phyloP scores from a whole-genome alignment of 1,140 invertebrate genomes.

The Adelges cooleyi region DNA sequence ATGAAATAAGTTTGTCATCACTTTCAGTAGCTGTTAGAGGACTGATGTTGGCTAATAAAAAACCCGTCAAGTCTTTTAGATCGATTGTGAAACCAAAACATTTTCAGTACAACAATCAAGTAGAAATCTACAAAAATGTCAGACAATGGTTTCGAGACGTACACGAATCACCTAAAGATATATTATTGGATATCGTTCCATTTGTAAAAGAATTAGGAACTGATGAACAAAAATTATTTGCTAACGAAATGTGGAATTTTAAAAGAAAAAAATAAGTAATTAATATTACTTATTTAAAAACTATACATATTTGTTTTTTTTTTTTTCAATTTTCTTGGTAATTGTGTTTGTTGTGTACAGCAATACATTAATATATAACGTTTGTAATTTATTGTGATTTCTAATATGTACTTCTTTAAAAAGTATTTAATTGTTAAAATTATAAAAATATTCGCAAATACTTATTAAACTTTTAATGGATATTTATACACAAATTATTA shows the following conservation, averaged over 20 bases:
- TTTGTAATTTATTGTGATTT: too few species aligned
- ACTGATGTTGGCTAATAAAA: constrained; percentile 55
- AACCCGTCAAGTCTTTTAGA: constrained; percentile 38
- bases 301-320: too few species aligned
- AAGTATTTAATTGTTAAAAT: too few species aligned
- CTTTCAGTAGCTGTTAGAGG: constrained; percentile 50
- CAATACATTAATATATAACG: too few species aligned
- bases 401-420: too few species aligned
- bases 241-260: constrained; percentile 1
- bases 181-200: constrained; percentile 17
- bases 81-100: constrained; percentile 19
- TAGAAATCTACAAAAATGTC: background rate
- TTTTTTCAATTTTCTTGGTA: too few species aligned
- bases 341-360: too few species aligned
- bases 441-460: too few species aligned
- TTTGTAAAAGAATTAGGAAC: constrained; percentile 21
- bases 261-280: constrained; percentile 19
- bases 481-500: too few species aligned
- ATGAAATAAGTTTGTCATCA: constrained; percentile 42
- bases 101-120: constrained; percentile 3
- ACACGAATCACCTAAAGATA: constrained; percentile 3
- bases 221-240: background rate
- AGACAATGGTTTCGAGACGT: background rate
- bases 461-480: too few species aligned
- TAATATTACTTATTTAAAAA: background rate